Evolutionary conservation across 2,113 vertebrate genomes (phyloP).

Genomic region (Emydura subglobosa): DNA sequence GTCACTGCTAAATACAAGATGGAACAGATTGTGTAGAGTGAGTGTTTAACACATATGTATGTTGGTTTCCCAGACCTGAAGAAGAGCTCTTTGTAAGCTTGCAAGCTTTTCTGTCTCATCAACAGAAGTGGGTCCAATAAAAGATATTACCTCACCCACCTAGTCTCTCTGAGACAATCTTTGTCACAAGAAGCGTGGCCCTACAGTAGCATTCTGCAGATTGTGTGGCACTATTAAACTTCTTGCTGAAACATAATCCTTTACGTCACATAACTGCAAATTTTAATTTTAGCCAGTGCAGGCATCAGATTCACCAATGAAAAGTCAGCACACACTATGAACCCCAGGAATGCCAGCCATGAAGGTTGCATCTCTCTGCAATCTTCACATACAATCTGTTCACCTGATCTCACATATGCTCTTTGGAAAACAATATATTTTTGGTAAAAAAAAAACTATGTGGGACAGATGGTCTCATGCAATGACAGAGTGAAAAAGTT

Average conservation of each 20-base stretch:
- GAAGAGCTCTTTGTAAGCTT: not conserved
- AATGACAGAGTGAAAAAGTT: not conserved
- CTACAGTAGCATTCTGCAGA: not conserved
- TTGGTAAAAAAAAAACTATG: not conserved
- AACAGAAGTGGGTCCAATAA: not conserved
- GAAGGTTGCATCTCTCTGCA: not conserved
- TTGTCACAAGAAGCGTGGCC: not conserved
- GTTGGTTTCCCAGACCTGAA: not conserved
- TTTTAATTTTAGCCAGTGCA: not conserved
- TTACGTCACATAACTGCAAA: not conserved
- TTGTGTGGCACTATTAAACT: not conserved
- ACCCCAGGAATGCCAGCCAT: not conserved
- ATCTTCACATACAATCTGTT: not conserved
- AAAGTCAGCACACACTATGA: not conserved
- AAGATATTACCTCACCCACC: not conserved
- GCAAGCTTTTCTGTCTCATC: not conserved
- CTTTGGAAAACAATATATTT: not conserved
- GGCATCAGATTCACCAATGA: not conserved
- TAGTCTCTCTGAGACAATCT: not conserved
- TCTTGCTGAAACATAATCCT: not conserved
- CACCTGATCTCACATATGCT: not conserved
- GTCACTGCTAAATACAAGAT: not conserved
- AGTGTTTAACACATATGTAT: not conserved
- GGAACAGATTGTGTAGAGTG: not conserved
- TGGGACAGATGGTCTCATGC: not conserved